Conservation (phyloP, 1,140 invertebrate genomes). For the Panagrolaimus sp. region DNA sequence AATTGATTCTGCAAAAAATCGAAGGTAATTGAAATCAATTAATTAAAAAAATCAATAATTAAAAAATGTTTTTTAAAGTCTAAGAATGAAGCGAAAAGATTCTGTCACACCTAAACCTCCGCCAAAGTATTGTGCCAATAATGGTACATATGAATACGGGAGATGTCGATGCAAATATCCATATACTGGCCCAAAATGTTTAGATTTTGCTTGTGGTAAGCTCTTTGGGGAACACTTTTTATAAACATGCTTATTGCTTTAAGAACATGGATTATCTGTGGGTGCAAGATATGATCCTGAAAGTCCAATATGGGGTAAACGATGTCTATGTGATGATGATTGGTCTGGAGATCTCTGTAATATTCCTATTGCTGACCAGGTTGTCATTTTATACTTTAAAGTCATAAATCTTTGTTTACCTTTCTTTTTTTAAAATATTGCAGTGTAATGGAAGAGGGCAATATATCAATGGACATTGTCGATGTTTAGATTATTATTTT, state of each 20-base stretch:
- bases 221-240: not conserved
- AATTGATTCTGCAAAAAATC: no score
- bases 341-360: constrained; percentile 27
- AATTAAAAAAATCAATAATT: no score
- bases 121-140: not conserved
- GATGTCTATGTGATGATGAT: constrained; percentile 23
- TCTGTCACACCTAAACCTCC: no score
- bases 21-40: no score
- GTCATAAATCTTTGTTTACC: constrained; percentile 6
- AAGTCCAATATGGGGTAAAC: constrained; percentile 26
- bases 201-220: constrained; percentile 13
- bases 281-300: constrained; percentile 25
- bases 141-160: not conserved
- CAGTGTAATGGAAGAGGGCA: constrained; percentile 39
- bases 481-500: constrained; percentile 39
- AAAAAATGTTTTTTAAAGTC: no score
- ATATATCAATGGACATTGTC: constrained; percentile 31
- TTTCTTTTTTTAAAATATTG: constrained; percentile 1
- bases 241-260: not conserved
- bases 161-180: not conserved
- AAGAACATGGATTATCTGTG: constrained; percentile 18
- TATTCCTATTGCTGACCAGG: constrained; percentile 25
- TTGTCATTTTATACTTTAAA: not conserved
- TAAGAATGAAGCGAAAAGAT: no score
- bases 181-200: constrained; percentile 1